Evolutionary conservation across 2,888 invertebrate genomes (phyloP).

Genomic region (Drosophila anomalipes): DNA sequence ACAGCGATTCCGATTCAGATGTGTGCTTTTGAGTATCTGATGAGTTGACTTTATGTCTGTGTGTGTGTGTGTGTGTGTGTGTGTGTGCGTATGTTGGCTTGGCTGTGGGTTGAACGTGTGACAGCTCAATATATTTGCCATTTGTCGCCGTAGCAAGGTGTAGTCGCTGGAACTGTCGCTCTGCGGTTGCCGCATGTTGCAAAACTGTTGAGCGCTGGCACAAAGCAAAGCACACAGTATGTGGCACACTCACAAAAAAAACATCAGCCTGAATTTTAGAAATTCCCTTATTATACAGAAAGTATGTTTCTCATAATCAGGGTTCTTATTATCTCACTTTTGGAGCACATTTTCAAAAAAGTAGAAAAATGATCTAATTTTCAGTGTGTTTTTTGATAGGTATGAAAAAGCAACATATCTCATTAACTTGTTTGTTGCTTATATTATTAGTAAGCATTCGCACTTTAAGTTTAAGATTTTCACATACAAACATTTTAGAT

Average conservation of each 20-base stretch:
- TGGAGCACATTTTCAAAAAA: accelerated
- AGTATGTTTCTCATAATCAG: neutral
- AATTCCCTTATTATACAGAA: neutral
- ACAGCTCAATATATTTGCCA: conserved; percentile 80
- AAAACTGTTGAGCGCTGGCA: conserved; percentile 75
- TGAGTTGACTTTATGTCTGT: conserved; percentile 56
- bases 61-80: conserved; percentile 20
- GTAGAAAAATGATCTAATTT: neutral
- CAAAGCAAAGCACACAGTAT: conserved; percentile 1
- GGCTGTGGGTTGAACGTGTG: conserved; percentile 60
- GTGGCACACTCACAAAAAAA: neutral
- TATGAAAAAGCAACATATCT: too few relatives aligned
- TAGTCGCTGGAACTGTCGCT: conserved; percentile 28
- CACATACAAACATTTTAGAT: neutral
- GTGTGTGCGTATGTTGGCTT: conserved; percentile 9
- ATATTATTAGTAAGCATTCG: neutral
- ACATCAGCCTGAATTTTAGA: neutral
- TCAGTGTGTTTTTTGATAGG: too few relatives aligned
- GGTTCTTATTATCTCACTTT: accelerated
- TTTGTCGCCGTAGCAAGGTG: conserved; percentile 72
- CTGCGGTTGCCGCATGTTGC: conserved; percentile 67
- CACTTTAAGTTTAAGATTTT: neutral
- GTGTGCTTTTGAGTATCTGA: conserved; percentile 34
- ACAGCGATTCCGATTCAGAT: conserved; percentile 61
- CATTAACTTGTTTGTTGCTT: neutral